A percentile compares a stretch with the other conserved stretches of the same genome.
Evolutionary conservation across 2,113 vertebrate species (phyloP).

Genomic region (Arvicanthis niloticus): DNA sequence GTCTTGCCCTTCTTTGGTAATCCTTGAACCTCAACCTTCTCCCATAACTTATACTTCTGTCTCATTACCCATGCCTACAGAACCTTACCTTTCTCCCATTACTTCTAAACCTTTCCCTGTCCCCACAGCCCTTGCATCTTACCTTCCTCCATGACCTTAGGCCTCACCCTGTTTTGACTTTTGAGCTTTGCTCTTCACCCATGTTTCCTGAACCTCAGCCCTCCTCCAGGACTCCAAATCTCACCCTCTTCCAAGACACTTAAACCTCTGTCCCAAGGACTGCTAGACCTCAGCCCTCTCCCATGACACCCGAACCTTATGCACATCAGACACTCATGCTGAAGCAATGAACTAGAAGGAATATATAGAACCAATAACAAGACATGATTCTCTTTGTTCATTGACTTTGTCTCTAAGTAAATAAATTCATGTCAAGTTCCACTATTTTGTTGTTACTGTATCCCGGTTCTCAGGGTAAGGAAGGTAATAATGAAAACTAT

Average conservation of each 20-base stretch:
- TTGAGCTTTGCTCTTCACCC: neutral
- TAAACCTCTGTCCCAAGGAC: neutral
- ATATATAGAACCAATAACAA: neutral
- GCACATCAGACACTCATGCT: neutral
- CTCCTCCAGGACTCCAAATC: neutral
- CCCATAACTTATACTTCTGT: neutral
- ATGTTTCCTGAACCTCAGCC: neutral
- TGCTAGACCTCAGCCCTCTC: neutral
- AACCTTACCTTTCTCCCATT: neutral
- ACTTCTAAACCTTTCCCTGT: neutral
- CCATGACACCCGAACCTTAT: neutral
- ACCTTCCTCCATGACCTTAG: neutral
- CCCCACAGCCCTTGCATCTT: neutral
- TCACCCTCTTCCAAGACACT: neutral
- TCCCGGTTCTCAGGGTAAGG: neutral
- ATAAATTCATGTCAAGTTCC: neutral
- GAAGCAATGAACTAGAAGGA: neutral
- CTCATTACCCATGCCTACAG: neutral
- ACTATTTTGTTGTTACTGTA: slow-evolving; percentile 11
- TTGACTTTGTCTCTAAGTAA: slow-evolving; percentile 23
- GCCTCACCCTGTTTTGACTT: neutral
- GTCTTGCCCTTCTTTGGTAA: neutral
- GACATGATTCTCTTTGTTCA: slow-evolving; percentile 10
- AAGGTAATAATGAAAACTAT: slow-evolving; percentile 22
- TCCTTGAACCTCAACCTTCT: neutral